These are phyloP conservation scores for Sisyra nigra DNA, from an alignment of 2,888 invertebrate genomes.

Conservation along the genomic window DNA sequence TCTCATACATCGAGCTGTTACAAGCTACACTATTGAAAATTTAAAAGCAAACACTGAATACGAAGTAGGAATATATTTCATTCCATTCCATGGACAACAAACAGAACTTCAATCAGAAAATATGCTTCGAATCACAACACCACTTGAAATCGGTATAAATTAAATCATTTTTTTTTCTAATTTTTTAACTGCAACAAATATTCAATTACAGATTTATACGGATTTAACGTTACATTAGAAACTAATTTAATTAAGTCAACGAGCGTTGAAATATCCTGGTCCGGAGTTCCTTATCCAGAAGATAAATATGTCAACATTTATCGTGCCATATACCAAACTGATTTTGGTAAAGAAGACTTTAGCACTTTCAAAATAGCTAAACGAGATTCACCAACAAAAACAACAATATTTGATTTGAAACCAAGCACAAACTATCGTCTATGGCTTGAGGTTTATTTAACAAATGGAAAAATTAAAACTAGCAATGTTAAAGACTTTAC, in stretches of 20 bases:
- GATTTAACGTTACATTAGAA: constrained; percentile 64
- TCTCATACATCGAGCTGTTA: constrained; percentile 66
- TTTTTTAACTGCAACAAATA: no score
- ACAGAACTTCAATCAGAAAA: constrained; percentile 62
- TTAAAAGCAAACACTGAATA: constrained; percentile 64
- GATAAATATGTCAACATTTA: constrained; percentile 84
- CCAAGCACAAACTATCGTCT: constrained; percentile 72
- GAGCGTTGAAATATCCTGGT: constrained; percentile 66
- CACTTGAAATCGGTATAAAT: constrained; percentile 44
- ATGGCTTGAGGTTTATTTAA: constrained; percentile 79
- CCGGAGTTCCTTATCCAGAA: constrained; percentile 73
- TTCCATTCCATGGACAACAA: constrained; percentile 64
- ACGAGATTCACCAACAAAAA: constrained; percentile 48
- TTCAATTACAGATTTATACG: constrained; percentile 51
- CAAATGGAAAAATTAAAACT: constrained; percentile 78
- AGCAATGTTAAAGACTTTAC: constrained; percentile 79
- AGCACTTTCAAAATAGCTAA: constrained; percentile 62
- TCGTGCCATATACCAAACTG: constrained; percentile 67
- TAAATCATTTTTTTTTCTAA: constrained; percentile 1
- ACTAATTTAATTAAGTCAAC: constrained; percentile 59
- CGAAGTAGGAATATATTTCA: constrained; percentile 67
- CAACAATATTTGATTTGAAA: constrained; percentile 48
- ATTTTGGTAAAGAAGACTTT: constrained; percentile 53
- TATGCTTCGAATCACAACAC: constrained; percentile 52
- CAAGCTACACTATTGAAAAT: constrained; percentile 59